Conservation (phyloP, 53 echinoderm and acorn worm genomes). For the Luidia sarsii region DNA sequence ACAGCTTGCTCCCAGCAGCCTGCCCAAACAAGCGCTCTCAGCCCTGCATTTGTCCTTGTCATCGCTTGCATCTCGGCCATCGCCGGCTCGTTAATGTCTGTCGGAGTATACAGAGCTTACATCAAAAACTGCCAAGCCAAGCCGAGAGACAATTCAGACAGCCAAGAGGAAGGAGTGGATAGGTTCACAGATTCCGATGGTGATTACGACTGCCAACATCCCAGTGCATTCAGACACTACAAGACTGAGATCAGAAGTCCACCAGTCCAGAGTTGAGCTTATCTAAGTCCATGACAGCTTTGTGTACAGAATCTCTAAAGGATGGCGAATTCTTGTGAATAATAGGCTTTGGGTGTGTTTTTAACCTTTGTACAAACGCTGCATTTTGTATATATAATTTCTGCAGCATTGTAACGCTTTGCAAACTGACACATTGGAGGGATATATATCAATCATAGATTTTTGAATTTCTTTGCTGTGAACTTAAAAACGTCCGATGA, state of each 20-base stretch:
- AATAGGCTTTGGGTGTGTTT: not conserved
- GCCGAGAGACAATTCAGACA: slow-evolving; percentile 3
- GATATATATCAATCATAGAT: no score
- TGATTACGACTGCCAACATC: slow-evolving; percentile 55
- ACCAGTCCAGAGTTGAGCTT: slow-evolving; percentile 32
- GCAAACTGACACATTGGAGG: no score
- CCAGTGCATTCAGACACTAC: slow-evolving; percentile 36
- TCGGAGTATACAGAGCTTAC: slow-evolving; percentile 78
- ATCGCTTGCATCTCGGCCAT: slow-evolving; percentile 68
- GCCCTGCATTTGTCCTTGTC: slow-evolving; percentile 67
- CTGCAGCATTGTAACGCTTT: slow-evolving; percentile 10
- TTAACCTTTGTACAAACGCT: slow-evolving; percentile 34
- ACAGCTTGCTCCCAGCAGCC: slow-evolving; percentile 49
- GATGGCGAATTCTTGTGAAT: slow-evolving; percentile 16
- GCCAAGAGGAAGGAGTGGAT: slow-evolving; percentile 7
- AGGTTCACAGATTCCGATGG: slow-evolving; percentile 54
- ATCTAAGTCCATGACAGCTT: not conserved
- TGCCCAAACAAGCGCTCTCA: slow-evolving; percentile 44
- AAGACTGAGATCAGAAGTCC: not conserved
- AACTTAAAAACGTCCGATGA: no score
- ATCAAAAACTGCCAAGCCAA: slow-evolving; percentile 54
- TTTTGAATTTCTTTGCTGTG: no score
- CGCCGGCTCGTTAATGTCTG: slow-evolving; percentile 71
- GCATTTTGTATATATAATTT: slow-evolving; percentile 47
- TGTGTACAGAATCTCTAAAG: slow-evolving; percentile 32